Percentiles rank a stretch among this genome's conserved stretches.
Conservation (phyloP, 2,113 vertebrate species). For the Camarhynchus parvulus region DNA sequence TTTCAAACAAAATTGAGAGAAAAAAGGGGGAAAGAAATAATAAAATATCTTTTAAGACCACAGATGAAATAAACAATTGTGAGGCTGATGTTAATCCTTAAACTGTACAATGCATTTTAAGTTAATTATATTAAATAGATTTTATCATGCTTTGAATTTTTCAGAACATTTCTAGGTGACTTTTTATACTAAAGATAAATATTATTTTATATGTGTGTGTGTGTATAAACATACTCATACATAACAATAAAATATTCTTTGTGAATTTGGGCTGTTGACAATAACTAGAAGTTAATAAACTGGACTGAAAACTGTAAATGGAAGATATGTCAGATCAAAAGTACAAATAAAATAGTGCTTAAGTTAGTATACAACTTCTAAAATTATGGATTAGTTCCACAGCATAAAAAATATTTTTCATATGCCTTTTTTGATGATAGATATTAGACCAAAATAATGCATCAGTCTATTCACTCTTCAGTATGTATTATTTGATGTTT, state of each 20-base stretch:
- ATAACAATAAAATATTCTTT: background rate
- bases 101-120: background rate
- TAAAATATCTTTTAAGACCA: background rate
- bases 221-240: rapidly evolving
- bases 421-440: background rate
- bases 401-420: background rate
- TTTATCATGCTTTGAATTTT: background rate
- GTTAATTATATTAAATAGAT: background rate
- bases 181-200: background rate
- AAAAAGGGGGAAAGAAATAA: background rate
- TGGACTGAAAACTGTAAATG: background rate
- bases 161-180: background rate
- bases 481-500: background rate
- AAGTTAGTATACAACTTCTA: background rate
- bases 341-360: background rate
- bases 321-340: background rate
- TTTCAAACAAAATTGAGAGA: background rate
- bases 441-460: background rate
- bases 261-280: background rate
- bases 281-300: background rate
- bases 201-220: background rate
- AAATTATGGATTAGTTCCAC: background rate
- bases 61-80: background rate
- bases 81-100: background rate
- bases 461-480: background rate